Evolutionary conservation across 1,140 invertebrate genomes (phyloP).

Genomic region (Caenorhabditis elegans): DNA sequence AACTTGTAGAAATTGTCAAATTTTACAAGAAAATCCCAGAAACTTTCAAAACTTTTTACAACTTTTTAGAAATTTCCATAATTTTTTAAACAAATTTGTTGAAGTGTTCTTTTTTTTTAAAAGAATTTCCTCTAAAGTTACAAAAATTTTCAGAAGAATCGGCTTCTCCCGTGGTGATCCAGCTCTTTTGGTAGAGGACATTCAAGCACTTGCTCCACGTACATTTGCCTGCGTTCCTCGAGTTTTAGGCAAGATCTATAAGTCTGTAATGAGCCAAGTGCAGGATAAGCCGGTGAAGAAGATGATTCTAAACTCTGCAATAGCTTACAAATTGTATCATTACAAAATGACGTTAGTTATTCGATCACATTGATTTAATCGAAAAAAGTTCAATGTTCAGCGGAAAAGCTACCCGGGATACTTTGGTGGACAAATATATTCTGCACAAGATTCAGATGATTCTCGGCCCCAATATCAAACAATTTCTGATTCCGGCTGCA

Average conservation of each 20-base stretch:
- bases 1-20: too few species aligned
- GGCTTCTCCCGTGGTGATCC: conserved; percentile 91
- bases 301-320: conserved; percentile 4
- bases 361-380: background rate
- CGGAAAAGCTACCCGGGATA: conserved; percentile 13
- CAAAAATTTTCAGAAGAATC: conserved; percentile 76
- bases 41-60: too few species aligned
- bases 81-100: too few species aligned
- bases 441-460: conserved; percentile 31
- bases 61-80: too few species aligned
- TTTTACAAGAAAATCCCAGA: too few species aligned
- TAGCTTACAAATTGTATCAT: conserved; percentile 27
- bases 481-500: conserved; percentile 89
- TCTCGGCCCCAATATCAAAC: conserved; percentile 82
- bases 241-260: conserved; percentile 85
- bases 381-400: too few species aligned
- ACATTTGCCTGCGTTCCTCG: conserved; percentile 88
- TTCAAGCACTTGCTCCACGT: conserved; percentile 87
- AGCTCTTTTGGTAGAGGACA: conserved; percentile 81
- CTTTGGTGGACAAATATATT: conserved; percentile 33
- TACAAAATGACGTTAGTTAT: conserved; percentile 16
- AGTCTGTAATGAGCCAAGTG: conserved; percentile 70
- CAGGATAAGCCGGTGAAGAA: conserved; percentile 44
- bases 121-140: too few species aligned
- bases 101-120: too few species aligned